Percentiles rank a stretch among this genome's conserved stretches.
phyloP scores from a whole-genome alignment of 2,797 vertebrate species.

The Agapornis canus region DNA sequence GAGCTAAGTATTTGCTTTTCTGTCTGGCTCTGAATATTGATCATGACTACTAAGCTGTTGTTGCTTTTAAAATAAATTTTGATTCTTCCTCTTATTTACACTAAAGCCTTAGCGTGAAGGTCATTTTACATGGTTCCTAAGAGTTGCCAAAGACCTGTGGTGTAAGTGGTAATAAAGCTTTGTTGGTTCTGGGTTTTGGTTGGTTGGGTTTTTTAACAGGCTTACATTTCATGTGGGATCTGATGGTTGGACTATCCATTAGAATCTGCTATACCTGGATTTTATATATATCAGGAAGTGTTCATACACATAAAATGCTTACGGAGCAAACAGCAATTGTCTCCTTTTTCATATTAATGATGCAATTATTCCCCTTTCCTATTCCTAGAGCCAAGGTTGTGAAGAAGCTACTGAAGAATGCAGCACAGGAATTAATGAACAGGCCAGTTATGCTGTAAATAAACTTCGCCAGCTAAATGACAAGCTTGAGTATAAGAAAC shows the following conservation, averaged over 20 bases:
- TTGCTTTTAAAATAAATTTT: slow-evolving; percentile 13
- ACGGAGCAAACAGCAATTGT: background rate
- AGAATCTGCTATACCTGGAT: background rate
- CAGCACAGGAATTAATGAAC: slow-evolving; percentile 88
- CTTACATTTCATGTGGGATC: background rate
- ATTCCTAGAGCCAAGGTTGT: slow-evolving; percentile 80
- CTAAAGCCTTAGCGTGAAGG: background rate
- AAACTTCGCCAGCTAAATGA: slow-evolving; percentile 92
- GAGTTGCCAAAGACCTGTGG: background rate
- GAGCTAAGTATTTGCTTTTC: background rate
- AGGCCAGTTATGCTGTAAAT: slow-evolving; percentile 91
- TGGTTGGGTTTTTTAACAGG: background rate
- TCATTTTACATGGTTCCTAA: background rate
- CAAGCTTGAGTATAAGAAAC: slow-evolving; percentile 95
- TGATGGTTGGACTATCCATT: background rate
- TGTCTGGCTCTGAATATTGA: background rate
- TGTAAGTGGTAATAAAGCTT: background rate
- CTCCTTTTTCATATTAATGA: background rate
- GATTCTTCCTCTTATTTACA: background rate
- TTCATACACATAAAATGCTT: background rate
- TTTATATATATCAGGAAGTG: background rate
- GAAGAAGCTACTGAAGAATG: slow-evolving; percentile 87
- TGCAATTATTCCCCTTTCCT: background rate
- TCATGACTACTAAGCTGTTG: background rate
- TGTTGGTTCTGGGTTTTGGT: background rate